Base-by-base conservation (phyloP, 2,888 invertebrate species). In the Ctenicera cuprea region DNA sequence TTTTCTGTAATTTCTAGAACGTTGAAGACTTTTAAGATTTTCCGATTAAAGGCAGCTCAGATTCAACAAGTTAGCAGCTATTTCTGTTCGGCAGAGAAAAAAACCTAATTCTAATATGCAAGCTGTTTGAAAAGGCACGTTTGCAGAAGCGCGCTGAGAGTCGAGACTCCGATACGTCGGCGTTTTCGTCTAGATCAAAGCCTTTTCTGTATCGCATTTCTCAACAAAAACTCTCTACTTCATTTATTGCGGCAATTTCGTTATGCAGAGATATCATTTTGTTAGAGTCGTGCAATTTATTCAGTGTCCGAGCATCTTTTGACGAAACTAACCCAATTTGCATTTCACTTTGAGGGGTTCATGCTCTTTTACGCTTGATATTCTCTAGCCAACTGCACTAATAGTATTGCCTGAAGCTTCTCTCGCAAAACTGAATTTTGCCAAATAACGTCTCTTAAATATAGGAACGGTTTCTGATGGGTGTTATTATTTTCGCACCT, bases 301-400 rank as follows among this genome's bases (percentile, higher is more conserved):
- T 71, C 69, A 70, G 48, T 79, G 79, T 79, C 81, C 80, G 79
- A 81, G 81, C 79, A 78, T 80, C 82, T 82, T 82, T 81, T 79
- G 80, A 77, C 77, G 81, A 80, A 82, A 82, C 81, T 81, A 82
- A 82, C 80, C 82, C 81, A 82, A 81, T 82, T 82, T 82, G 78
- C 80, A 80, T 81, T 76, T 76, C 77, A 76, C 79, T 80, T 79
- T 78, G 78, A 77, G 73, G 77, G 73, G 73, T 69, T 65, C 62
- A 68, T 74, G 63, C 68, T 64, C 73, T 74, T 73, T 62, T 65
- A 54, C 57, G 64, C 61, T 48, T 63, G 63, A 64, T 69, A 41
- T 61, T 74, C 70, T 52, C 65, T 61, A 59, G 54, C 65, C 62
- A 65, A 50, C 48, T 71, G 48, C 50, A 45, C 65, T 64, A 71